Base-by-base conservation (phyloP, 2,113 vertebrate species). In the Seriola quinqueradiata region DNA sequence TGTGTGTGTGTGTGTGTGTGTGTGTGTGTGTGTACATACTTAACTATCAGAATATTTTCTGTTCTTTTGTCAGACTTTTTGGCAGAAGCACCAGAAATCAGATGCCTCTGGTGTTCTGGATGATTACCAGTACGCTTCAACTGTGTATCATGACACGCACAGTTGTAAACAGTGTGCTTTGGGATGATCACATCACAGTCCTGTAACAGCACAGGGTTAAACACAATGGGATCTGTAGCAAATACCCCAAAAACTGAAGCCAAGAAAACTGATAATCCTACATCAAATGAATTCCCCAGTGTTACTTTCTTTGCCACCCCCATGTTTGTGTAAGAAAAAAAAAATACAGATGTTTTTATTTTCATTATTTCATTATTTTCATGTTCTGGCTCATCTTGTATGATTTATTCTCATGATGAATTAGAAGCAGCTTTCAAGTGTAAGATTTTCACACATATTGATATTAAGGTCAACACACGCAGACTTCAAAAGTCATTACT, bases 251-350 rank as follows among this genome's bases (percentile, higher is more conserved):
- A 82, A 5, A 48, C 21, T 6, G 50, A 84, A 76, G 61, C 61
- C 61, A 64, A 58, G 28, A 65, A 78, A 78, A 81, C n/a, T 32
- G 44, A 61, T 83, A 83, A 71, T 63, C 65, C 40, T 5, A 6
- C n/a, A 36, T 75, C 60, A 60, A 81, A 77, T 70, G 3, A 77
- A 28, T 42, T 44, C 23, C 59, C 34, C 36, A 11, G 2, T 46
- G 70, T 59, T 68, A 16, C 23, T 74, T 52, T 57, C 42, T 70
- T 42, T 6, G 32, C 28, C 57, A 65, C 34, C 40, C 12, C 3
- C 50, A 17, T 44, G 40, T 59, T 36, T 50, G 42, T 36, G 52
- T 54, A 42, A 42, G 7, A 42, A 42, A 42, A 42, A 42, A 42
- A 42, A 42, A 72, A 14, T 54, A 66, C 40, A 38, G 12, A 46